phyloP scores from a whole-genome alignment of 37 sponge, comb jelly and placozoan genomes.

The Tethya wilhelma region DNA sequence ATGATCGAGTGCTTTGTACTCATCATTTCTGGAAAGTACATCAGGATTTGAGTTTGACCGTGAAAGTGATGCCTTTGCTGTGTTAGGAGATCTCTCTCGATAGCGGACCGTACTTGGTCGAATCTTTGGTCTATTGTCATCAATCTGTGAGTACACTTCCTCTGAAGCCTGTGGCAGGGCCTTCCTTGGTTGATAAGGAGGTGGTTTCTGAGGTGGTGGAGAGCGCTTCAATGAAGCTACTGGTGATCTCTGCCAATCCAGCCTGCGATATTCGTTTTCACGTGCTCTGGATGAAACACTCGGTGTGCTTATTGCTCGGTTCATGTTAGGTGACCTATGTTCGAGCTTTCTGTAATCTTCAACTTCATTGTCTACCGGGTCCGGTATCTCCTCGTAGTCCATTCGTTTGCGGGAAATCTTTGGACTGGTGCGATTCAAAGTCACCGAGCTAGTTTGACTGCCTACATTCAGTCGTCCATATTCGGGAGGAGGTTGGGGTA shows the following conservation, averaged over 20 bases:
- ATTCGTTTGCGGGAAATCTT: neutral
- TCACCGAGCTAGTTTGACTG: neutral
- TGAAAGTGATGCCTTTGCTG: neutral
- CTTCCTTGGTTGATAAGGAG: neutral
- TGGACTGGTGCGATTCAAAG: too few species aligned
- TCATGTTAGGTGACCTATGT: neutral
- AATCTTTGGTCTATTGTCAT: neutral
- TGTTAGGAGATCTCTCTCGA: too few species aligned
- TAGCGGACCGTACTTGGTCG: too few species aligned
- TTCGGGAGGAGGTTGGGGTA: neutral
- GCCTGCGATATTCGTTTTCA: too few species aligned
- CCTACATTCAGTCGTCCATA: neutral
- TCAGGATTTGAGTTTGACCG: neutral
- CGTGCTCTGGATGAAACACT: neutral
- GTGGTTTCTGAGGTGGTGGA: constrained; percentile 3
- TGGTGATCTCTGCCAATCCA: too few species aligned
- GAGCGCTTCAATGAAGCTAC: neutral
- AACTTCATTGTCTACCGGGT: neutral
- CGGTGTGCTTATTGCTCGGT: too few species aligned
- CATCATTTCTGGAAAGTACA: neutral
- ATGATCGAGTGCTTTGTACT: neutral
- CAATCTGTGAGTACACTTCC: constrained; percentile 5
- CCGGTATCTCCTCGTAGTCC: neutral
- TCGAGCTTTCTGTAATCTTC: neutral
- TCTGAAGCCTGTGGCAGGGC: neutral